A percentile compares a stretch with the other conserved stretches of the same genome.
These are phyloP conservation scores for Sinhomidia bicolor DNA, from an alignment of 2,888 invertebrate species.

Conservation along the genomic window DNA sequence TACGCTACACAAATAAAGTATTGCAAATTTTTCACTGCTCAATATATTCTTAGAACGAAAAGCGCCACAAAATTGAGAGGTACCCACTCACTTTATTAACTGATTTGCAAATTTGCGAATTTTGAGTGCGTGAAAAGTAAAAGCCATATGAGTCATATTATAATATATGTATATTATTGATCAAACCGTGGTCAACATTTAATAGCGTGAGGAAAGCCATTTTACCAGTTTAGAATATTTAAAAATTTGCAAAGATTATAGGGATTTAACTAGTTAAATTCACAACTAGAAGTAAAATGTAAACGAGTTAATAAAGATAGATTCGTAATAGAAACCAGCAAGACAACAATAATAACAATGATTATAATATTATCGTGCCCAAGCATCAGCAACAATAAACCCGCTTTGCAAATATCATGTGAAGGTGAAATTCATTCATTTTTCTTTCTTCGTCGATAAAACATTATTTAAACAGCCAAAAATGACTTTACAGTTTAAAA, in stretches of 20 bases:
- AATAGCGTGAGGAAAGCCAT: conserved; percentile 60
- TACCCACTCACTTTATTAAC: conserved; percentile 11
- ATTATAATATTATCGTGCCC: neutral
- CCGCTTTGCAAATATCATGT: neutral
- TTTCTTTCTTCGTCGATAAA: neutral
- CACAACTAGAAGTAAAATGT: too few relatives aligned
- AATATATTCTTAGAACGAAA: neutral
- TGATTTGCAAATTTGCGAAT: conserved; percentile 47
- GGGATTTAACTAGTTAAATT: neutral
- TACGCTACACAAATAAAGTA: neutral
- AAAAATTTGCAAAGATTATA: neutral
- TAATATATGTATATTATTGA: neutral
- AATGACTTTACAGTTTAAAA: neutral
- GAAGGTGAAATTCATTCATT: conserved; percentile 61
- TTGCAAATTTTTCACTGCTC: neutral
- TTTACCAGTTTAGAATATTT: conserved; percentile 12
- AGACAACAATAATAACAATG: conserved; percentile 42
- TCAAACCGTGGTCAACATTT: conserved; percentile 9
- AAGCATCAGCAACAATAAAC: neutral
- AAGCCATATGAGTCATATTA: conserved; percentile 1
- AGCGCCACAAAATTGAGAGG: neutral
- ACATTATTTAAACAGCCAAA: conserved; percentile 13
- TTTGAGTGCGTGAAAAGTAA: neutral
- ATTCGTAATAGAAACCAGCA: conserved; percentile 59
- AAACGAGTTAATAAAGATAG: neutral